Evolutionary conservation across 23 tunicate species (phyloP), one percentile per base, ranked within the genome.

Genomic region (Corella eumyota): DNA sequence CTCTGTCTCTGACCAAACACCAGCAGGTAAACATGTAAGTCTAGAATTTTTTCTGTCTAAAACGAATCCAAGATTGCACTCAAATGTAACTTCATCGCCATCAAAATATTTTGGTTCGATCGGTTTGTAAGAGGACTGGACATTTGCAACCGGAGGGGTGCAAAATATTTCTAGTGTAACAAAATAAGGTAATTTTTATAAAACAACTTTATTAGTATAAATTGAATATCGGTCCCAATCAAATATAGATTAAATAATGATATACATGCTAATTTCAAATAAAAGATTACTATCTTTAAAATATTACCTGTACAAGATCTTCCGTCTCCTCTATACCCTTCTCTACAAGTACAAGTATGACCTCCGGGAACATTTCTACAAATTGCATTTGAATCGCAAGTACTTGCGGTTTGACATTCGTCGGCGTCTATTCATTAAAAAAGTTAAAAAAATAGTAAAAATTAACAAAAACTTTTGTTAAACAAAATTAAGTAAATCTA

Each of bases 31-130:
- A 27, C 95, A 86, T 24, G 60, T 77, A 27, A 66, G 59, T 21
- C 49, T 48, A n/a, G n/a, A n/a, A 0, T 50, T 32, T 23, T 50
- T 34, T 34, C 77, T 82, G 1, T 37, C 71, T 11, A 73, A 25
- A 25, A 25, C 53, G 35, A 44, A 88, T 13, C 96, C 96, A 2
- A 60, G 61, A n/a, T 64, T 65, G 46, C 96, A 88, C n/a, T 63
- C 44, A 28, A 72, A 88, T 5, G 71, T 23, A 4, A 79, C 72
- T 2, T 21, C 34, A 9, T 66, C 73, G 40, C 77, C 81, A 56
- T 50, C 55, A 40, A 65, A 66, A n/a, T 20, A 22, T 57, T 50
- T 19, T 50, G 57, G 19, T 21, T 55, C 48, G 72, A 51, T 19
- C n/a, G n/a, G n/a, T n/a, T n/a, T n/a, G 53, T 9, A 57, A 19